phyloP scores from a whole-genome alignment of 2,888 invertebrate species.

The Mylabris sibirica region DNA sequence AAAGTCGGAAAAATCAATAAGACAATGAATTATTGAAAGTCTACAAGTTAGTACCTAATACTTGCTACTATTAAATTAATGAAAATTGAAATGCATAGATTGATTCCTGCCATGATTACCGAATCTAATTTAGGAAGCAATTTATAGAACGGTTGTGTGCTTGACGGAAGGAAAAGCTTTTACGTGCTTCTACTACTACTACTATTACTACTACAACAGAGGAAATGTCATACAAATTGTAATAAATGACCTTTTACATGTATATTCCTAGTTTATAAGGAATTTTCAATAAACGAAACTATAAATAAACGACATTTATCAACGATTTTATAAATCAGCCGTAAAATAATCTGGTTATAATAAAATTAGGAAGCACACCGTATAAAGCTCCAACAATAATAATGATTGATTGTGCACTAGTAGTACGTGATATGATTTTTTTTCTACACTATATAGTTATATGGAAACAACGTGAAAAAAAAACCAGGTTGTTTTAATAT shows the following conservation, averaged over 20 bases:
- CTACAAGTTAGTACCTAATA: no score
- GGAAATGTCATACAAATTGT: not conserved
- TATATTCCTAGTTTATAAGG: not conserved
- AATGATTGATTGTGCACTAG: slow-evolving; percentile 42
- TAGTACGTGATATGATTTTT: slow-evolving; percentile 46
- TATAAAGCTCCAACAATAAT: slow-evolving; percentile 31
- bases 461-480: slow-evolving; percentile 11
- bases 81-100: not conserved
- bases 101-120: not conserved
- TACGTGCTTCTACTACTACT: not conserved
- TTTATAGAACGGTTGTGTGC: not conserved
- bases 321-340: not conserved
- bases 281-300: not conserved
- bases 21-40: not conserved
- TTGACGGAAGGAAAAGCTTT: not conserved
- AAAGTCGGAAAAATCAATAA: not conserved
- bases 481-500: not conserved
- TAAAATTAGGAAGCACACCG: not conserved
- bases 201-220: not conserved
- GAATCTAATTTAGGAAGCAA: slow-evolving; percentile 2
- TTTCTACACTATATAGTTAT: no score
- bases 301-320: not conserved
- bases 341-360: not conserved
- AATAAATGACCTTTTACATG: slow-evolving; percentile 2
- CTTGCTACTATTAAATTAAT: not conserved